These are phyloP conservation scores for Ectropis grisescens DNA, from an alignment of 1,140 invertebrate species.

Conservation along the genomic window DNA sequence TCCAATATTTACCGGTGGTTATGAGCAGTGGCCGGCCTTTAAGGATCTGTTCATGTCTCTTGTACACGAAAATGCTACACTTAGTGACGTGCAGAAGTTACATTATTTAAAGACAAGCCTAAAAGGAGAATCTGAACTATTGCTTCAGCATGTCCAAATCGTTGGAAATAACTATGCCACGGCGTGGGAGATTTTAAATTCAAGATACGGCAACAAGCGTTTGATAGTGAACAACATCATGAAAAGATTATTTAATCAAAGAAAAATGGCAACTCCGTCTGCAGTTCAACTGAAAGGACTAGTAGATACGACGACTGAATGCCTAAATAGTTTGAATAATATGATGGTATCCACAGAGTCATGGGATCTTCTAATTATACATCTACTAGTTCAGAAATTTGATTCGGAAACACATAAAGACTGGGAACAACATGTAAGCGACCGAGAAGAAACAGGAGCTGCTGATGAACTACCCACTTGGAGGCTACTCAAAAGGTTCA, in stretches of 20 bases:
- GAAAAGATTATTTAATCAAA: background rate
- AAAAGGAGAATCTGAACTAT: background rate
- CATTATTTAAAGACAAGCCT: background rate
- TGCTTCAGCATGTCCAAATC: background rate
- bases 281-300: background rate
- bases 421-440: slow-evolving; percentile 15
- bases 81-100: background rate
- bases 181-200: background rate
- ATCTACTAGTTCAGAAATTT: slow-evolving; percentile 19
- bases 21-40: background rate
- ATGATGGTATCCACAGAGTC: background rate
- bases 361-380: slow-evolving; percentile 3
- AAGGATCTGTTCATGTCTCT: background rate
- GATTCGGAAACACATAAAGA: slow-evolving; percentile 19
- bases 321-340: background rate
- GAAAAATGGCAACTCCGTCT: background rate
- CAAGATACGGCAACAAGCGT: background rate
- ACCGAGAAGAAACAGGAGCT: too few species aligned
- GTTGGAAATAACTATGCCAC: background rate
- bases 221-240: background rate
- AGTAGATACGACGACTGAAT: background rate
- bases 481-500: slow-evolving; percentile 11
- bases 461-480: slow-evolving; percentile 14
- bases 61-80: background rate
- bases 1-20: background rate